Evolutionary conservation across 2,797 vertebrate species (phyloP), one percentile per base, ranked within the genome.

Genomic region (Phataginus tetradactyla): DNA sequence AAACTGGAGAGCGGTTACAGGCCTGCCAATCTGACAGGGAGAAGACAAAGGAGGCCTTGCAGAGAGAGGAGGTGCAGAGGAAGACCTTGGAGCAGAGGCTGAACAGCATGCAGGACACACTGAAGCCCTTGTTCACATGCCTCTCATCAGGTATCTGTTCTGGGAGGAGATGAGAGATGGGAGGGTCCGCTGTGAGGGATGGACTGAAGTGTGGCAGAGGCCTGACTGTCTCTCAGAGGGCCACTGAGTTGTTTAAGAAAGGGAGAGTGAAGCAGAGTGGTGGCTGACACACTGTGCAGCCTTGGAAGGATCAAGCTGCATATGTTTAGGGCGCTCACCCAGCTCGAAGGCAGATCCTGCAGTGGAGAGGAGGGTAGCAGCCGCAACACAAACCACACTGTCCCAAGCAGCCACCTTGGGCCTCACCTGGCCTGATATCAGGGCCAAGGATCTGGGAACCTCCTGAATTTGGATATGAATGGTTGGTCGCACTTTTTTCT

Each of bases 91-190:
- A 96, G 51, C 45, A 68, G 86, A 95, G 34, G 49, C 72, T 97
- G 88, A 68, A 3, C 7, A 32, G 2, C 18, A 15, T 49, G 20
- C 4, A 0, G 68, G n/a, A 68, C 8, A 42, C 0, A 21, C 12
- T 96, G 84, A 96, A 34, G 57, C 0, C 29, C 39, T 42, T 79
- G 20, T 42, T 84, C 55, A 37, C 0, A 0, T 96, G 97, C 32
- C 0, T 4, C 18, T 4, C 13, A 27, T 7, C 4, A 97, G 97
- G 97, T 97, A 96, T 45, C 79, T 63, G 69, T 85, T 83, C 92
- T 49, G 94, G 90, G 68, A 37, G 90, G 68, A 37, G 72, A 45
- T n/a, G 74, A 55, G 53, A 83, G 92, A 37, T 1, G 49, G 81
- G 64, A 59, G 64, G 29, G 11, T 23, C 21, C 39, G 51, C 37